Base-by-base conservation (phyloP, 2,888 invertebrate genomes). In the Venustoraphidia nigricollis region DNA sequence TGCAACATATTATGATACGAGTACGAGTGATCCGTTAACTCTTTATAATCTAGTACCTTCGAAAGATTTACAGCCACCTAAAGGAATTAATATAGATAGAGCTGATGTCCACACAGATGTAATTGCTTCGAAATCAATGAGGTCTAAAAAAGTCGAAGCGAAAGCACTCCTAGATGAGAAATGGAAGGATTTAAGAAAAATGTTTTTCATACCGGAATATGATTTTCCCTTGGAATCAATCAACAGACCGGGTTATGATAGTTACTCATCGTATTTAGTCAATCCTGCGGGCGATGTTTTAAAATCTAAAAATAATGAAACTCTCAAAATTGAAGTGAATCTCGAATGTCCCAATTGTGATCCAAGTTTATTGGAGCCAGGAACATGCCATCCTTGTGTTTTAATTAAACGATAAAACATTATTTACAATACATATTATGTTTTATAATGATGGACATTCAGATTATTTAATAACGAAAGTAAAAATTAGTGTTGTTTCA, bases 331-430 rank as follows among this genome's bases (percentile, higher is more conserved):
- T 10, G 42, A 35, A n/a, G 39, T 39, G 59, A 78, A 77, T 58
- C 72, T 74, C 1, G 66, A 69, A 42, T 79, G 79, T 50, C 77
- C 78, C 1, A 74, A 79, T 53, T 79, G 79, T 57, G 77, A 79
- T 60, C 79, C 79, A 0, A 74, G 75, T 1, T 79, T 77, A 58
- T 61, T 79, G 11, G 65, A 66, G 44, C 77, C 77, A 0, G 77
- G 77, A n/a, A 72, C 73, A 10, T 81, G 80, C 56, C 73, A 76
- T 56, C 80, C 80, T 3, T 81, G 80, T 55, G 70, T 80, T 43
- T 71, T 77, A 27, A 66, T 71, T 55, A 53, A 61, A 53, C 60
- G 53, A 62, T 61, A 53, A 41, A 13, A 41, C 27, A 9, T 42
- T 42, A 27, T 27, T 27, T 27, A 27, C 6, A 6, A 3, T 27